Evolutionary conservation across 2,888 invertebrate genomes (phyloP).

Genomic region (Branchellion lobata): DNA sequence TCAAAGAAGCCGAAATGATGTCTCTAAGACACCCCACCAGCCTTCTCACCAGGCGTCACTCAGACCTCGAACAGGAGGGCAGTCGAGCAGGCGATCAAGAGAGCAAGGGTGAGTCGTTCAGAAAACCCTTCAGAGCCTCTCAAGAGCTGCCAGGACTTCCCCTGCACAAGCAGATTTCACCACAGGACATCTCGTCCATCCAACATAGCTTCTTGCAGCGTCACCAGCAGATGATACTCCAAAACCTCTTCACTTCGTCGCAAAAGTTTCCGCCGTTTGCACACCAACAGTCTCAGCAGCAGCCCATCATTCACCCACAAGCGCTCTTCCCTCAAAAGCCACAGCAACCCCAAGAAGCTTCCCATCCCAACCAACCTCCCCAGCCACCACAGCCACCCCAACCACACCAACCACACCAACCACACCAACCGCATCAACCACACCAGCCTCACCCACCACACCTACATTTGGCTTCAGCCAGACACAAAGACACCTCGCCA

Average conservation of each 20-base stretch:
- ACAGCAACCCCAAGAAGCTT: too few relatives aligned
- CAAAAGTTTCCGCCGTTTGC: too few relatives aligned
- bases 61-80: too few relatives aligned
- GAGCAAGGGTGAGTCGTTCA: not conserved
- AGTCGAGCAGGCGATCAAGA: not conserved
- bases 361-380: too few relatives aligned
- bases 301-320: too few relatives aligned
- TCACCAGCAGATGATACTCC: not conserved
- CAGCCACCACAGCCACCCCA: too few relatives aligned
- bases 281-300: too few relatives aligned
- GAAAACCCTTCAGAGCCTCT: not conserved
- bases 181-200: not conserved
- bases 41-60: too few relatives aligned
- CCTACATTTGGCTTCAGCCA: not conserved
- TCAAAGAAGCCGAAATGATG: too few relatives aligned
- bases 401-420: not conserved
- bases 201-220: not conserved
- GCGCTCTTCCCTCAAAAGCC: too few relatives aligned
- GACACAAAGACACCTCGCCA: not conserved
- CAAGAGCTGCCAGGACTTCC: not conserved
- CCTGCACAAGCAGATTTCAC: not conserved
- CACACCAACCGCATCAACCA: not conserved
- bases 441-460: not conserved
- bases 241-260: not conserved
- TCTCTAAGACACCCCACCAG: too few relatives aligned